Conservation (phyloP, 2,113 vertebrate species). For the Muntiacus reevesi region DNA sequence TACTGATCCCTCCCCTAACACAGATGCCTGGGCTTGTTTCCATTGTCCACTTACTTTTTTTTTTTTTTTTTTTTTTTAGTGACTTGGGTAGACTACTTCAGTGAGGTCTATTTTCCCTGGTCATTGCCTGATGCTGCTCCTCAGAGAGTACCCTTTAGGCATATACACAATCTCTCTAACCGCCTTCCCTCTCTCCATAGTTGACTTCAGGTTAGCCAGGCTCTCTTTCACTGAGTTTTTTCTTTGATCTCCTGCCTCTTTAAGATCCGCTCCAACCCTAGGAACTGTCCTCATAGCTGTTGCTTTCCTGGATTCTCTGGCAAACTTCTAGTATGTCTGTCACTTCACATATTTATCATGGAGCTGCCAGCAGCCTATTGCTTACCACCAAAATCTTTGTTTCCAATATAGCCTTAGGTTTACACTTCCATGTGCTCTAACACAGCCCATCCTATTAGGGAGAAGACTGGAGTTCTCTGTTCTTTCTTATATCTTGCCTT, state of each 20-base stretch:
- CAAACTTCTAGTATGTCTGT: neutral
- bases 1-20: neutral
- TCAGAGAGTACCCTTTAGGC: neutral
- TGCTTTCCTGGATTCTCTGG: neutral
- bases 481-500: neutral
- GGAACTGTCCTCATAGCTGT: neutral
- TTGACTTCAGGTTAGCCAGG: neutral
- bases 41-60: neutral
- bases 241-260: neutral
- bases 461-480: neutral
- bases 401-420: neutral
- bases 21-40: neutral
- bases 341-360: neutral
- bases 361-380: neutral
- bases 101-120: neutral
- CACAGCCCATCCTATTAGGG: neutral
- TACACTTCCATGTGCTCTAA: neutral
- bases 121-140: neutral
- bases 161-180: neutral
- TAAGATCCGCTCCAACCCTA: neutral
- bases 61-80: neutral
- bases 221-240: neutral
- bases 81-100: neutral
- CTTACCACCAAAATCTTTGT: neutral
- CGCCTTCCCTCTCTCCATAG: accelerated